A percentile compares a stretch with the other conserved stretches of the same genome.
Evolutionary conservation across 1,140 invertebrate genomes (phyloP).

Genomic region (Macrobrachium rosenbergii): DNA sequence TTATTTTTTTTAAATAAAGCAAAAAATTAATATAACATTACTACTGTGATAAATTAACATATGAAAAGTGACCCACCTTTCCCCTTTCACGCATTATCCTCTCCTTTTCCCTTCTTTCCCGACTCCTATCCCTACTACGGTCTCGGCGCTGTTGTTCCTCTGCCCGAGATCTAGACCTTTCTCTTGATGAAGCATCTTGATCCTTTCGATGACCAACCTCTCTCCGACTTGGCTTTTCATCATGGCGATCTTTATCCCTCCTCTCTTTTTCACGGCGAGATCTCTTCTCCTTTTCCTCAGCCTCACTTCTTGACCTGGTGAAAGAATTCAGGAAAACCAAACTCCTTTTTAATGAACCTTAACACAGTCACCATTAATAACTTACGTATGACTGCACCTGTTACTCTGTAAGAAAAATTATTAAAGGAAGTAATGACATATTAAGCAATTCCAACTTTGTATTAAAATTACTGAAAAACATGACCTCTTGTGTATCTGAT

Average conservation of each 20-base stretch:
- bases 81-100: conserved; percentile 49
- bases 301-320: conserved; percentile 47
- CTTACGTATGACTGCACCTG: conserved; percentile 41
- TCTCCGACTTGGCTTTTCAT: conserved; percentile 11
- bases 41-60: too few relatives aligned
- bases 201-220: conserved; percentile 32
- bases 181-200: conserved; percentile 32
- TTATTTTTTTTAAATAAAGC: too few relatives aligned
- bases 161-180: conserved; percentile 67
- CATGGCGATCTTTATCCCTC: conserved; percentile 28
- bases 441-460: too few relatives aligned
- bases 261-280: conserved; percentile 50
- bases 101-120: conserved; percentile 67
- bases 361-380: not conserved
- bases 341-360: conserved; percentile 37
- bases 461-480: not conserved
- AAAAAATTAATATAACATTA: too few relatives aligned
- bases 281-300: conserved; percentile 48
- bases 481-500: too few relatives aligned
- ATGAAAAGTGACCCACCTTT: not conserved
- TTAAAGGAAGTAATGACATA: not conserved
- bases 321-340: conserved; percentile 46
- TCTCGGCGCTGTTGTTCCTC: conserved; percentile 69
- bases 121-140: conserved; percentile 70
- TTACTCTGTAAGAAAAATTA: conserved; percentile 41